Conservation (phyloP, 2,888 invertebrate species). For the Zeuzera pyrina region DNA sequence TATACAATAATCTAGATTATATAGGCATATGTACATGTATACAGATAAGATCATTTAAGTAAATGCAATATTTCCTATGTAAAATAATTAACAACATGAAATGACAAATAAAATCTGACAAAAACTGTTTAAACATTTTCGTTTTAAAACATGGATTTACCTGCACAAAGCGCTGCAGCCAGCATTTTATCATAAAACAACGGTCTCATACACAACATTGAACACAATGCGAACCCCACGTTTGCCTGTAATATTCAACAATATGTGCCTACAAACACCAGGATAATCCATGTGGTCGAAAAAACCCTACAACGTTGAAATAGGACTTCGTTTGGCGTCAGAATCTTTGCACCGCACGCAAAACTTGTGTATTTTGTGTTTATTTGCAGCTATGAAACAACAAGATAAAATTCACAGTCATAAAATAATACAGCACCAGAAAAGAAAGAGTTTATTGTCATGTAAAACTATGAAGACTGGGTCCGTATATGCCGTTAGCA, state of each 20-base stretch:
- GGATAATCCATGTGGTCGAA: too few species aligned
- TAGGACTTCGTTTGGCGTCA: too few species aligned
- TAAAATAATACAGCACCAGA: slow-evolving; percentile 41
- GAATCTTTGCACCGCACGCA: slow-evolving; percentile 27
- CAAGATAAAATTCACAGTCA: slow-evolving; percentile 50
- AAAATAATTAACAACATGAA: too few species aligned
- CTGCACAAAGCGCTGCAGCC: slow-evolving; percentile 30
- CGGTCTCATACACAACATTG: slow-evolving; percentile 44
- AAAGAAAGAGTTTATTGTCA: slow-evolving; percentile 44
- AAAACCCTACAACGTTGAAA: too few species aligned
- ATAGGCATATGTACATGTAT: too few species aligned
- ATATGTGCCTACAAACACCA: slow-evolving; percentile 31
- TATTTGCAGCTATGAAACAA: slow-evolving; percentile 45
- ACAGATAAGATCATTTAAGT: too few species aligned
- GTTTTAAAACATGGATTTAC: slow-evolving; percentile 7
- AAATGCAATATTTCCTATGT: too few species aligned
- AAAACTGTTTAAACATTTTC: slow-evolving; percentile 2
- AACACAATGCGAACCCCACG: slow-evolving; percentile 42
- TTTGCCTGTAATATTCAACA: slow-evolving; percentile 49
- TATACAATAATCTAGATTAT: too few species aligned
- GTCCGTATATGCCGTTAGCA: slow-evolving; percentile 24
- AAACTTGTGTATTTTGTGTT: slow-evolving; percentile 42
- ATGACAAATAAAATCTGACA: neutral
- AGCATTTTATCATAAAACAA: slow-evolving; percentile 42
- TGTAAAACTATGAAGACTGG: slow-evolving; percentile 37